phyloP scores from a whole-genome alignment of 2,888 invertebrate genomes.

The Drosophila borealis region DNA sequence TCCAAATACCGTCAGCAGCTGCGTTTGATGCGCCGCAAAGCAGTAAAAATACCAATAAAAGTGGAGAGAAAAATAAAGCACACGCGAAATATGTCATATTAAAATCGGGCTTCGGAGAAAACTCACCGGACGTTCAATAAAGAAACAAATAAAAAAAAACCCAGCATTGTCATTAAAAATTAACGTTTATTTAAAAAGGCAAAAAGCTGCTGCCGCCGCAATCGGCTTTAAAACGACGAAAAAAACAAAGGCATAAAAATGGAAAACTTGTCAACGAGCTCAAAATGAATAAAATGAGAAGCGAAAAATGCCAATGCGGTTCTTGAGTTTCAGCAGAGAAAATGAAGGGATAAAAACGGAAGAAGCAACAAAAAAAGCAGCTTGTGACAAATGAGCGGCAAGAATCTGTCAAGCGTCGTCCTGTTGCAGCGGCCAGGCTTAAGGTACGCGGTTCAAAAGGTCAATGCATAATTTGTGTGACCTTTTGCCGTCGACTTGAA shows the following conservation, averaged over 20 bases:
- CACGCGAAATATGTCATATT: slow-evolving; percentile 34
- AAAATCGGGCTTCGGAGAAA: slow-evolving; percentile 30
- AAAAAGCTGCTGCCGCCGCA: slow-evolving; percentile 38
- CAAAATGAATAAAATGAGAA: slow-evolving; percentile 20
- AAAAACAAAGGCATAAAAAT: slow-evolving; percentile 12
- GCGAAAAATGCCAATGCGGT: slow-evolving; percentile 30
- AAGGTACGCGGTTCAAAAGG: slow-evolving; percentile 36
- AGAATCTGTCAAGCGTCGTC: neutral
- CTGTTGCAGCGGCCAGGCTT: slow-evolving; percentile 1
- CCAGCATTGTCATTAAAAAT: slow-evolving; percentile 61
- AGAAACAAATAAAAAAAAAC: slow-evolving; percentile 22
- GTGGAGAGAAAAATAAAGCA: slow-evolving; percentile 27
- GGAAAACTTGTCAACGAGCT: slow-evolving; percentile 38
- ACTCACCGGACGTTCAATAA: slow-evolving; percentile 54
- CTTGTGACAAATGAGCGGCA: slow-evolving; percentile 53
- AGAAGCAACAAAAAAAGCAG: slow-evolving; percentile 42
- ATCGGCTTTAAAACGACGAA: slow-evolving; percentile 54
- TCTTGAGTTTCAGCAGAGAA: slow-evolving; percentile 3
- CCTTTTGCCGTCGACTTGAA: slow-evolving; percentile 10
- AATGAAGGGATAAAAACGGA: slow-evolving; percentile 16
- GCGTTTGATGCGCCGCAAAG: slow-evolving; percentile 64
- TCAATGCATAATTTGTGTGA: slow-evolving; percentile 42
- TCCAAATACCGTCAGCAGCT: slow-evolving; percentile 56
- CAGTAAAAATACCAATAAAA: slow-evolving; percentile 43
- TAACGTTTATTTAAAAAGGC: slow-evolving; percentile 70